These are phyloP conservation scores for Sorex fumeus DNA, from an alignment of 2,113 vertebrate genomes.

Conservation along the genomic window DNA sequence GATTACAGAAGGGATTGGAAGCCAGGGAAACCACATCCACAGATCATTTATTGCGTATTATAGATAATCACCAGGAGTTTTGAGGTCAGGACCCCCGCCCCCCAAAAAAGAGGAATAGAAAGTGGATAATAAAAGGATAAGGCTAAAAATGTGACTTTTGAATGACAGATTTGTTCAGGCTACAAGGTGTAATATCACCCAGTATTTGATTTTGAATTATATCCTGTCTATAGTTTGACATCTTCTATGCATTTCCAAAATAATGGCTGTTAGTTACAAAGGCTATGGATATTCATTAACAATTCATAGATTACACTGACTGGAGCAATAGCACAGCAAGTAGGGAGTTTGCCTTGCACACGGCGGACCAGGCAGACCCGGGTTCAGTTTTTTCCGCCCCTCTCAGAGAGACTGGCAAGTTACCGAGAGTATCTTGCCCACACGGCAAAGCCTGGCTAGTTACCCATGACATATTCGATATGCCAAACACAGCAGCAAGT, in stretches of 20 bases:
- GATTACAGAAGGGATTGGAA: neutral
- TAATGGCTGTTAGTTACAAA: neutral
- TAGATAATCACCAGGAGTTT: neutral
- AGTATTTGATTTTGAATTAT: constrained; percentile 13
- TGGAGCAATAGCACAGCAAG: no score
- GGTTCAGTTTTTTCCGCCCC: no score
- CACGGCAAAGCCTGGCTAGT: no score
- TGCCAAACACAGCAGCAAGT: no score
- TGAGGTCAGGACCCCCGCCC: neutral
- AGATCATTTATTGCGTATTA: neutral
- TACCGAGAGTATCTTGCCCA: no score
- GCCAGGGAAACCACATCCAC: neutral
- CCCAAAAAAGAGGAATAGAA: neutral
- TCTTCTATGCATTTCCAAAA: neutral
- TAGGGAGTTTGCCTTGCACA: no score
- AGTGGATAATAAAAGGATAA: neutral
- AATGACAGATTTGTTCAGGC: neutral
- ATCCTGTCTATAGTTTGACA: neutral
- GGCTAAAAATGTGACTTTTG: neutral
- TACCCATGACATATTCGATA: no score
- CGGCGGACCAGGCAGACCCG: no score
- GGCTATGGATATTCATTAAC: neutral
- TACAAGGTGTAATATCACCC: neutral
- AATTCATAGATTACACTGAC: neutral
- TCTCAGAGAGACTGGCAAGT: no score